A percentile compares a stretch with the other conserved stretches of the same genome.
phyloP scores from a whole-genome alignment of 2,888 invertebrate genomes.

The Pantelozetes paolii region DNA sequence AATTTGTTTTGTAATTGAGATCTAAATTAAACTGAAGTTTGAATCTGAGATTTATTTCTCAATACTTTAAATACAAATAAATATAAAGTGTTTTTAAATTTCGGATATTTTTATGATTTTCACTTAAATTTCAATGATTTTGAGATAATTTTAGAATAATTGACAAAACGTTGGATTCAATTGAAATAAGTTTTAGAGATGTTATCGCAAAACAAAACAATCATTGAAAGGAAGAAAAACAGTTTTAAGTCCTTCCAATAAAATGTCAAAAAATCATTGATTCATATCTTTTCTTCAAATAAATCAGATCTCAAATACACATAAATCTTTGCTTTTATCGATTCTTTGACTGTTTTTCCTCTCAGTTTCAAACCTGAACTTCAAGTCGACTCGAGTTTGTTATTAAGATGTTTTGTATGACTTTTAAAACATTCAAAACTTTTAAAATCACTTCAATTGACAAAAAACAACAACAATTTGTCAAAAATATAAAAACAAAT shows the following conservation, averaged over 20 bases:
- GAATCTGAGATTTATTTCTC: too few relatives aligned
- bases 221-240: slow-evolving; percentile 1
- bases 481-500: background rate
- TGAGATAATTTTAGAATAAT: too few relatives aligned
- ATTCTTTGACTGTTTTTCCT: slow-evolving; percentile 9
- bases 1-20: too few relatives aligned
- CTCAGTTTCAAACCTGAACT: slow-evolving; percentile 17
- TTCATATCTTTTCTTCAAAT: slow-evolving; percentile 10
- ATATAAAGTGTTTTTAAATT: too few relatives aligned
- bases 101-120: too few relatives aligned
- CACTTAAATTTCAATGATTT: too few relatives aligned
- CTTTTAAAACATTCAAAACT: background rate
- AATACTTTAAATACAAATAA: too few relatives aligned
- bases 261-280: slow-evolving; percentile 1
- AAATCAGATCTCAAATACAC: slow-evolving; percentile 7
- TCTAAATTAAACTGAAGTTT: too few relatives aligned
- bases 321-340: slow-evolving; percentile 27
- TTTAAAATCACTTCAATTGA: background rate
- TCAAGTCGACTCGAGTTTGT: slow-evolving; percentile 1
- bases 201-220: too few relatives aligned
- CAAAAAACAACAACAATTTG: background rate
- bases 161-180: too few relatives aligned
- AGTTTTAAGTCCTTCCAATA: background rate
- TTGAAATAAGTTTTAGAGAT: too few relatives aligned
- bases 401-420: slow-evolving; percentile 6